A percentile compares a stretch with the other conserved stretches of the same genome.
Conservation (phyloP, 2,888 invertebrate genomes). For the Allophyes oxyacanthae region DNA sequence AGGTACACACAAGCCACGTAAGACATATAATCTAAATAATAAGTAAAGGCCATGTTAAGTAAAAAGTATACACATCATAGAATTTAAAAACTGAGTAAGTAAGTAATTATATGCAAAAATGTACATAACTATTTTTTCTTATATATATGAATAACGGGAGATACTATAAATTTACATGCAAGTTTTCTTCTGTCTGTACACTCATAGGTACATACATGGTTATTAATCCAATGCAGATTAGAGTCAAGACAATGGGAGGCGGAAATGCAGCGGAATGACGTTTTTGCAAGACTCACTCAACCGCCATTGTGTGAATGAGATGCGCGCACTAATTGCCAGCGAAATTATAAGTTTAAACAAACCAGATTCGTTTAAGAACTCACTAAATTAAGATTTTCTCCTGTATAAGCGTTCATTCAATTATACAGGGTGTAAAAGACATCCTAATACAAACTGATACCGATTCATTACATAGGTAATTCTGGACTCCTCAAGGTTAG, state of each 20-base stretch:
- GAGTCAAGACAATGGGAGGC: constrained; percentile 82
- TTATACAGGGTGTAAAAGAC: too few relatives aligned
- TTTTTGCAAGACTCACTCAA: constrained; percentile 75
- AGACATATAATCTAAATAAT: too few relatives aligned
- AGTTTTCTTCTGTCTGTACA: constrained; percentile 61
- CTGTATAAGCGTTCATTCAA: constrained; percentile 2
- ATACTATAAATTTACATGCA: constrained; percentile 27
- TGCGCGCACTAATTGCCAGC: constrained; percentile 70
- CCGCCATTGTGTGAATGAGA: constrained; percentile 78
- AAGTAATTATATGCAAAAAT: too few relatives aligned
- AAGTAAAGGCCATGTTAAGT: too few relatives aligned
- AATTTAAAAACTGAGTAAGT: too few relatives aligned
- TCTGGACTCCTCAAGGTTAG: too few relatives aligned
- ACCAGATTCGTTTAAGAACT: constrained; percentile 40
- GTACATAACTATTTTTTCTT: too few relatives aligned
- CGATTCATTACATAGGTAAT: too few relatives aligned
- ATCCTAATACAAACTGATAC: too few relatives aligned
- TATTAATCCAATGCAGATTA: constrained; percentile 82
- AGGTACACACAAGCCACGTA: too few relatives aligned
- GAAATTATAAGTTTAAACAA: constrained; percentile 70
- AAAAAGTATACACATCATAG: too few relatives aligned
- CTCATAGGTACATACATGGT: constrained; percentile 56
- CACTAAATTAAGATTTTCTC: constrained; percentile 19
- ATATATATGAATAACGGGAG: constrained; percentile 46
- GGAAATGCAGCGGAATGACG: constrained; percentile 78